A percentile compares a stretch with the other conserved stretches of the same genome.
phyloP scores from a whole-genome alignment of 2,797 vertebrate species.

The Macropus fuliginosus region DNA sequence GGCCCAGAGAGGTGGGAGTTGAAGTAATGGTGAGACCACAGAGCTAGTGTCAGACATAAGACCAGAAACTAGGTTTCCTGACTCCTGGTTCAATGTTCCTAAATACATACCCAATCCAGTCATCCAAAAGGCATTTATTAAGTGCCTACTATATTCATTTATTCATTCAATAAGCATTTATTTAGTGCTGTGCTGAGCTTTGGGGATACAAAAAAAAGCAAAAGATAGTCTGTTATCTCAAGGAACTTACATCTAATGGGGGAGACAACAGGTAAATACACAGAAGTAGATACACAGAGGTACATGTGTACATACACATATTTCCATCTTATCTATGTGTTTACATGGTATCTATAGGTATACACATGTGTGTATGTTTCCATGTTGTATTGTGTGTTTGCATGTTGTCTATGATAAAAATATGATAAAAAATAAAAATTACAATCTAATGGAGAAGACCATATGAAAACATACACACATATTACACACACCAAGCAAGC shows the following conservation, averaged over 20 bases:
- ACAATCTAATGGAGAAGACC: no score
- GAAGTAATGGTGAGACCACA: neutral
- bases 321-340: no score
- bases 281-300: no score
- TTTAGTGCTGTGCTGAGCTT: neutral
- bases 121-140: neutral
- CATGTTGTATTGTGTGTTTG: no score
- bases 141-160: neutral
- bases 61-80: neutral
- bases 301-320: no score
- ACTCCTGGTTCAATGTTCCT: neutral
- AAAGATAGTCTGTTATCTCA: neutral
- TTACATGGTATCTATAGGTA: no score
- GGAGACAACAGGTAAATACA: no score
- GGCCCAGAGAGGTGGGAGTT: neutral
- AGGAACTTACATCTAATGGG: no score
- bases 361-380: no score
- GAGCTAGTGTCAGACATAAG: neutral
- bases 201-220: neutral
- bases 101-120: neutral
- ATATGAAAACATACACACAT: no score
- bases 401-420: no score
- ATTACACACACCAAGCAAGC: neutral
- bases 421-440: no score
- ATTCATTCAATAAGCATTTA: neutral